Conservation (phyloP, 2,888 invertebrate species). For the Chironomus riparius region DNA sequence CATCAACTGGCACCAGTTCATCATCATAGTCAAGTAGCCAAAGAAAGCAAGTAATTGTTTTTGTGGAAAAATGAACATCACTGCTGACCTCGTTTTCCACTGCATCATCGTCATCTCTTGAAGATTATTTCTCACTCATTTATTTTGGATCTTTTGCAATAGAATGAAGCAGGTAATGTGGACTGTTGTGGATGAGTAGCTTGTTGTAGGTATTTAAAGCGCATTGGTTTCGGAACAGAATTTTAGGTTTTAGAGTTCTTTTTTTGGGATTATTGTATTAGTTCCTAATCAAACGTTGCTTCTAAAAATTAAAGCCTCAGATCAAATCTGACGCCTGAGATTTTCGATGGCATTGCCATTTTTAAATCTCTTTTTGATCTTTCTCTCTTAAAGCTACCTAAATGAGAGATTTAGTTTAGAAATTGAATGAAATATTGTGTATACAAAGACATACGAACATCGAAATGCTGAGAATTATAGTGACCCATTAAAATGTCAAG, state of each 20-base stretch:
- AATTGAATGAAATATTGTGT: neutral
- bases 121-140: no score
- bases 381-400: no score
- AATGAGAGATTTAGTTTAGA: neutral
- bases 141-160: no score
- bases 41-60: neutral
- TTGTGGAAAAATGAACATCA: neutral
- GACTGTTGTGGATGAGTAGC: no score
- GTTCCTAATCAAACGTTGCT: no score
- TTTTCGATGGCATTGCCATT: neutral
- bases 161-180: no score
- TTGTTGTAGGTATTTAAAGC: no score
- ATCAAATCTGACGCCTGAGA: neutral
- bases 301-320: neutral
- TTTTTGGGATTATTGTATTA: no score
- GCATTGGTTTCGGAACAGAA: neutral
- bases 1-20: neutral
- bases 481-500: conserved; percentile 21
- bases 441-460: neutral
- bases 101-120: no score
- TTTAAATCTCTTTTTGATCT: neutral
- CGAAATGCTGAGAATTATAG: conserved; percentile 12
- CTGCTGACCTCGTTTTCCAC: neutral
- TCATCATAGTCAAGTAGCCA: neutral
- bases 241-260: no score